phyloP scores from a whole-genome alignment of 2,888 invertebrate genomes.

The Hetaerina titia region DNA sequence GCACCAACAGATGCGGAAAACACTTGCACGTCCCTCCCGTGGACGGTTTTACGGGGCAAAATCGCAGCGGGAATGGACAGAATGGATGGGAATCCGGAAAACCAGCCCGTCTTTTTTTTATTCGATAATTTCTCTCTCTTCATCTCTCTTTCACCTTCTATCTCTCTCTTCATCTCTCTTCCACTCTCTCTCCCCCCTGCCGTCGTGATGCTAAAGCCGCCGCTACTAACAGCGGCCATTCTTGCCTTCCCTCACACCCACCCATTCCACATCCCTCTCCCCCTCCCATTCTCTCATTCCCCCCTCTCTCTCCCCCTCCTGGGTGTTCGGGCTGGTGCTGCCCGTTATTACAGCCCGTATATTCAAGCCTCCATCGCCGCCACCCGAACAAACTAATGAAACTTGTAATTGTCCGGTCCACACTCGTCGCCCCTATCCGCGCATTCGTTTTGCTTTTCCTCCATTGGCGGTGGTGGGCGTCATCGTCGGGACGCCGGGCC shows the following conservation, averaged over 20 bases:
- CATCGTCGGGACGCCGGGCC: background rate
- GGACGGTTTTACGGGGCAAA: constrained; percentile 23
- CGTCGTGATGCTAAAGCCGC: constrained; percentile 3
- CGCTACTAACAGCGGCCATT: background rate
- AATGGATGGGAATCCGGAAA: constrained; percentile 28
- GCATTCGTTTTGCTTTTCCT: constrained; percentile 20
- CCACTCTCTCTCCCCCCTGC: background rate
- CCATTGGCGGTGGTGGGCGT: background rate
- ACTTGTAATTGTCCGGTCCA: constrained; percentile 57
- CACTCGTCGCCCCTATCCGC: constrained; percentile 39
- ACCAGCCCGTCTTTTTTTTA: constrained; percentile 28
- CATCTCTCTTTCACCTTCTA: background rate
- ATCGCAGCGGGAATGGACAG: constrained; percentile 36
- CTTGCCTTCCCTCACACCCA: background rate
- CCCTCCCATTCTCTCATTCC: background rate
- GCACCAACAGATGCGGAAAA: constrained; percentile 65
- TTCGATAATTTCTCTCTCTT: constrained; percentile 46
- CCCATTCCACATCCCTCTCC: background rate
- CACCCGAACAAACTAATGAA: constrained; percentile 53
- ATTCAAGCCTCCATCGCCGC: constrained; percentile 20
- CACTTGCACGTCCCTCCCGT: constrained; percentile 46
- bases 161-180: background rate
- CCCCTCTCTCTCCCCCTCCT: background rate
- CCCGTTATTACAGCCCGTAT: constrained; percentile 35
- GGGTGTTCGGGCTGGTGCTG: background rate